phyloP scores from a whole-genome alignment of 2,797 vertebrate species.

The Ceryle rudis region DNA sequence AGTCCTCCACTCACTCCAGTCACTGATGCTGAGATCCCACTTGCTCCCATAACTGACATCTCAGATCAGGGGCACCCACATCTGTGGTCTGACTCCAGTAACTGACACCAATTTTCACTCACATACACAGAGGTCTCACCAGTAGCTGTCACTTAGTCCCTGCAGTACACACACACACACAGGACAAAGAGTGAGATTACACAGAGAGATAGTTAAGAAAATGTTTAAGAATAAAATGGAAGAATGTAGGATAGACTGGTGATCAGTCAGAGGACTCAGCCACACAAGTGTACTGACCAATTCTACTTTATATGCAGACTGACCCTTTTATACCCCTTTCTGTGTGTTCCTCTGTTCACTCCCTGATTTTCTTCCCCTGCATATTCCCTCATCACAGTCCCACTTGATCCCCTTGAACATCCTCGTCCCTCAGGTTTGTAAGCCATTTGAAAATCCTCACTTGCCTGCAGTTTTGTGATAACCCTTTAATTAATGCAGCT shows the following conservation, averaged over 20 bases:
- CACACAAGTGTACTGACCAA: accelerated
- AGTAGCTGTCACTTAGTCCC: not conserved
- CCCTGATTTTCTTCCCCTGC: not conserved
- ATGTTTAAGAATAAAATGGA: not conserved
- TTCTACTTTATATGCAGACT: accelerated
- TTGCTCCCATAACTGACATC: accelerated
- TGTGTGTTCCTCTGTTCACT: accelerated
- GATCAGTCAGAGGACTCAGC: not conserved
- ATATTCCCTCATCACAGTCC: not conserved
- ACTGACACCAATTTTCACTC: not conserved
- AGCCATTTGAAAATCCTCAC: not conserved
- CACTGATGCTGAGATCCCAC: not conserved
- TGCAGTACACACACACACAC: not conserved
- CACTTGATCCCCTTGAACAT: not conserved
- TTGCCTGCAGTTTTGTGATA: not conserved
- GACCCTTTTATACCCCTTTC: not conserved
- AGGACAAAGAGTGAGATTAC: not conserved
- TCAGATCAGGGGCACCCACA: not conserved
- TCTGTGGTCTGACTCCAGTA: accelerated
- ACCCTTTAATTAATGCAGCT: not conserved
- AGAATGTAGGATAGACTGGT: not conserved
- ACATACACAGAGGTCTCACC: not conserved
- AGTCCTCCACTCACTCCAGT: accelerated
- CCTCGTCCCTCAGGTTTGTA: not conserved
- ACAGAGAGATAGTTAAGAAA: not conserved